A percentile compares a stretch with the other conserved stretches of the same genome.
phyloP scores from a whole-genome alignment of 2,888 invertebrate species.

The Sthenelais limicola region DNA sequence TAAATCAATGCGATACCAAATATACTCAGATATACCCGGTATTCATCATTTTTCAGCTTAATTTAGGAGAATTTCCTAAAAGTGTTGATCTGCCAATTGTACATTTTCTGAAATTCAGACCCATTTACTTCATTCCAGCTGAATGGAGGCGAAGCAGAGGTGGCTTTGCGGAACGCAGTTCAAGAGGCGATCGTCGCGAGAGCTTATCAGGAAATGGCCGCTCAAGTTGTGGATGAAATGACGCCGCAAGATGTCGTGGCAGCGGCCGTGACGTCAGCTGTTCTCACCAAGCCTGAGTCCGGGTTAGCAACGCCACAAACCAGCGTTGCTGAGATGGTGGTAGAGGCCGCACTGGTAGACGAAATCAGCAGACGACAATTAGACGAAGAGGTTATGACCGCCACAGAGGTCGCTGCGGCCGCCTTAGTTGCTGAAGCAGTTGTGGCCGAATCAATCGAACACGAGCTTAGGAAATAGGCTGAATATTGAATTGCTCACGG shows the following conservation, averaged over 20 bases:
- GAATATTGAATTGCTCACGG: too few relatives aligned
- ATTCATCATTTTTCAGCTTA: too few relatives aligned
- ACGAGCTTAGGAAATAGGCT: too few relatives aligned
- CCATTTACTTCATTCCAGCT: too few relatives aligned
- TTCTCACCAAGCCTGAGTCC: too few relatives aligned
- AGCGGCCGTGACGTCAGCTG: slow-evolving; percentile 16
- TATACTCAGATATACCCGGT: too few relatives aligned
- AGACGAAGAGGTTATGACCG: background rate
- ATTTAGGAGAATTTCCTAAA: too few relatives aligned
- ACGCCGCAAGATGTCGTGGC: background rate
- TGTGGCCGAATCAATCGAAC: too few relatives aligned
- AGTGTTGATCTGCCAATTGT: too few relatives aligned
- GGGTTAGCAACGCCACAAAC: background rate
- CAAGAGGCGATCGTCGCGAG: slow-evolving; percentile 16
- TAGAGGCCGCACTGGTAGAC: background rate
- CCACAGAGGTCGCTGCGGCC: background rate
- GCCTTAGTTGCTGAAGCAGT: too few relatives aligned
- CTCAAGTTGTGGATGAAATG: slow-evolving; percentile 22
- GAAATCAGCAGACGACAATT: background rate
- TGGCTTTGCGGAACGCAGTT: background rate
- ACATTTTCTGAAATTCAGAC: too few relatives aligned
- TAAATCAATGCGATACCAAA: too few relatives aligned
- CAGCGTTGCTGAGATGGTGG: background rate
- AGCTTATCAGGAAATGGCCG: slow-evolving; percentile 20
- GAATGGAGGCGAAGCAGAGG: background rate